Conservation (phyloP, 2,888 invertebrate genomes). For the Crocallis elinguaria region DNA sequence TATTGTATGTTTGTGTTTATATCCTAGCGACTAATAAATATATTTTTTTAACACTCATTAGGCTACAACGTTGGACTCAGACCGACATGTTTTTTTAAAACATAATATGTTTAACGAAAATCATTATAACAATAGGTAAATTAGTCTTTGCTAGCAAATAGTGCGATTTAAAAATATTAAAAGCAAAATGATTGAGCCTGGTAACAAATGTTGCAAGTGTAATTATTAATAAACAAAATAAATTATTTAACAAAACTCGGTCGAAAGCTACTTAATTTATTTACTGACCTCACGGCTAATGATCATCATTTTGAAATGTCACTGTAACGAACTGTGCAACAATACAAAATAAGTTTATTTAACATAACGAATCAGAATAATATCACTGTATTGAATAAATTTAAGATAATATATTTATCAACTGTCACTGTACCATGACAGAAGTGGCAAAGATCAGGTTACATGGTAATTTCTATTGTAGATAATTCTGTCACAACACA, state of each 20-base stretch:
- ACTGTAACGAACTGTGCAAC: slow-evolving; percentile 1
- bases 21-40: too few species aligned
- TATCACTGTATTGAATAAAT: slow-evolving; percentile 13
- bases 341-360: slow-evolving; percentile 10
- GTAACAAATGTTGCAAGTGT: too few species aligned
- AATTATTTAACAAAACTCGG: neutral
- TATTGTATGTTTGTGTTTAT: neutral
- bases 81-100: too few species aligned
- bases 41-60: too few species aligned
- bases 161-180: too few species aligned
- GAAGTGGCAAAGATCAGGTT: slow-evolving; percentile 21
- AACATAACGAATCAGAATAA: slow-evolving; percentile 18
- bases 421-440: slow-evolving; percentile 10
- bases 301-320: slow-evolving; percentile 29
- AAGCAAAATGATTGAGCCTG: too few species aligned
- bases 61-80: too few species aligned
- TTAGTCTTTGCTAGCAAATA: too few species aligned
- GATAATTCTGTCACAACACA: slow-evolving; percentile 18
- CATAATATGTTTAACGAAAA: too few species aligned
- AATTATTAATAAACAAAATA: too few species aligned
- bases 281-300: slow-evolving; percentile 16
- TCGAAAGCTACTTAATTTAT: neutral
- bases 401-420: slow-evolving; percentile 23
- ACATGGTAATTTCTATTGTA: slow-evolving; percentile 22
- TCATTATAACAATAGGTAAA: too few species aligned